Conservation (phyloP, 2,797 vertebrate species). For the Eulemur rubriventer region DNA sequence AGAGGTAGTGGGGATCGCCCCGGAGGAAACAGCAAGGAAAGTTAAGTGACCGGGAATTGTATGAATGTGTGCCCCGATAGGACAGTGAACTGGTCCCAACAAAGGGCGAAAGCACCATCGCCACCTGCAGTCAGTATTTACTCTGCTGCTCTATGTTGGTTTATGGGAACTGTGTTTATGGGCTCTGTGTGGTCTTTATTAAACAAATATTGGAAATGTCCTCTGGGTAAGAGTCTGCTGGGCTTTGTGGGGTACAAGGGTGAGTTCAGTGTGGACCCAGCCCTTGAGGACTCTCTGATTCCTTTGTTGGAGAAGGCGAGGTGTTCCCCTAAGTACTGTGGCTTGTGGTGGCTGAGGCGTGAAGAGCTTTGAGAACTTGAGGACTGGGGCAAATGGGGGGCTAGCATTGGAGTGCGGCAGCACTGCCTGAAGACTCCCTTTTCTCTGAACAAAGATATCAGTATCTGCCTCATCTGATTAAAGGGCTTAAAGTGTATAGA, state of each 20-base stretch:
- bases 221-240: neutral
- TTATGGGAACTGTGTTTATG: too few relatives aligned
- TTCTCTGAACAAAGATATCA: neutral
- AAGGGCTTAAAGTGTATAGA: neutral
- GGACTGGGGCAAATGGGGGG: neutral
- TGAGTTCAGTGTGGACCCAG: neutral
- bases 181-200: neutral
- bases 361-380: neutral
- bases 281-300: neutral
- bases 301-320: neutral
- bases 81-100: neutral
- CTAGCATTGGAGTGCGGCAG: neutral
- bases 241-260: neutral
- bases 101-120: neutral
- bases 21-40: neutral
- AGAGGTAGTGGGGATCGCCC: neutral
- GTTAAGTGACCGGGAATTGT: neutral
- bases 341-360: neutral
- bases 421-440: neutral
- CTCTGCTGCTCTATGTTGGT: too few relatives aligned
- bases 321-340: neutral
- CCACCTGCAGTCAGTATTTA: neutral
- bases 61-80: fast-evolving
- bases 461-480: neutral
- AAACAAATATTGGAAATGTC: neutral